Evolutionary conservation across 2,888 invertebrate genomes (phyloP), one percentile per base, ranked within the genome.

Genomic region (Metopia argyrocephala): DNA sequence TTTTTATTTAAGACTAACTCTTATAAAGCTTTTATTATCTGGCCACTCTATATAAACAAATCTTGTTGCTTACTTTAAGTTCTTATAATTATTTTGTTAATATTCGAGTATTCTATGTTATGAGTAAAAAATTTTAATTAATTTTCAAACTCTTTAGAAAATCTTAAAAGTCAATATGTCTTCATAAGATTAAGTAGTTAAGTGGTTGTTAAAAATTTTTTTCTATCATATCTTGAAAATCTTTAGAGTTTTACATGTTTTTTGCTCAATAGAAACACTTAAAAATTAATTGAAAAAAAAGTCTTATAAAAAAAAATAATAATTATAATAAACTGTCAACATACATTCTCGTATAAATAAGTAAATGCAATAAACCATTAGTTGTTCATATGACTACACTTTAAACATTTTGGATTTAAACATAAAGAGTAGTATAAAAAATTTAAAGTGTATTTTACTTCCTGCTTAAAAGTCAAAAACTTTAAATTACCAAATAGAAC

Each of bases 311-410:
- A 28, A 28, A 18, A 21, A 59, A 31, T 20, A 52, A 27, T 38
- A 50, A 50, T 62, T 71, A 61, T 25, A 62, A 38, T 71, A 52
- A 61, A 62, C 71, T 62, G 45, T 71, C 71, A 71, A 54, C 61
- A 52, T 25, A 18, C 1, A 21, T 71, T 38, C 15, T n/a, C n/a
- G n/a, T n/a, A n/a, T n/a, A n/a, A n/a, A n/a, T n/a, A n/a, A n/a
- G n/a, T 61, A 71, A 71, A 52, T 61, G 71, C 71, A 45, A 6
- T 45, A 56, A 54, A 56, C 21, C 64, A 50, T 62, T 45, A 52
- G 61, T n/a, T n/a, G n/a, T n/a, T n/a, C n/a, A 38, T 9, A 38
- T 20, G 27, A 15, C 25, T 62, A 45, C 54, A 31, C 38, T 70
- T 45, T n/a, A 27, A 54, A 4, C 3, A 31, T 45, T 23, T 45